Conservation (phyloP, 2,888 invertebrate genomes). For the Erebia aethiops region DNA sequence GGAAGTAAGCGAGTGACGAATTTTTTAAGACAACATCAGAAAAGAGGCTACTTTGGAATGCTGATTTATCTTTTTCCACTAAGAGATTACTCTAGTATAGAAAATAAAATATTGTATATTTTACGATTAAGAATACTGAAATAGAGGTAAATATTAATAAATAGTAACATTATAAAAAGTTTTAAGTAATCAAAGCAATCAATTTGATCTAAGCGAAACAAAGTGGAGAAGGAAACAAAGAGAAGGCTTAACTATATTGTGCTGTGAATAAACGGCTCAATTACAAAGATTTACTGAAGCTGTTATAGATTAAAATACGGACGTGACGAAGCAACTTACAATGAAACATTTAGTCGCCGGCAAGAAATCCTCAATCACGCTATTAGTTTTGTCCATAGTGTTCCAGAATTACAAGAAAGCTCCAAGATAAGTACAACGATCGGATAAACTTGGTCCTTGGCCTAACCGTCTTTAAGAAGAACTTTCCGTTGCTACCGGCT, state of each 20-base stretch:
- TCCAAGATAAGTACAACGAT: too few species aligned
- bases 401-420: too few species aligned
- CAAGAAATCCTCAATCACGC: too few species aligned
- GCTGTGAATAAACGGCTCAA: too few species aligned
- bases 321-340: too few species aligned
- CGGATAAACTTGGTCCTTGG: too few species aligned
- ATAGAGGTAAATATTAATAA: neutral
- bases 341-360: too few species aligned
- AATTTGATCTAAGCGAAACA: neutral
- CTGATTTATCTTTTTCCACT: constrained; percentile 12
- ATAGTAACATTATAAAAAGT: neutral
- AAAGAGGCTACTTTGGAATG: constrained; percentile 13
- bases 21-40: constrained; percentile 29
- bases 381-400: too few species aligned
- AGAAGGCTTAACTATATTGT: neutral
- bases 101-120: constrained; percentile 20
- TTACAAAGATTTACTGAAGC: too few species aligned
- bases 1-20: constrained; percentile 40
- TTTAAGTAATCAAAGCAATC: neutral
- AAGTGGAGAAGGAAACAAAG: neutral
- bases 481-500: too few species aligned
- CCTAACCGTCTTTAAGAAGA: too few species aligned
- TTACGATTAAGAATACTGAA: constrained; percentile 12
- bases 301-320: too few species aligned
- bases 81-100: constrained; percentile 3